Conservation (phyloP, 2,113 vertebrate genomes). For the Syngnathus floridae region DNA sequence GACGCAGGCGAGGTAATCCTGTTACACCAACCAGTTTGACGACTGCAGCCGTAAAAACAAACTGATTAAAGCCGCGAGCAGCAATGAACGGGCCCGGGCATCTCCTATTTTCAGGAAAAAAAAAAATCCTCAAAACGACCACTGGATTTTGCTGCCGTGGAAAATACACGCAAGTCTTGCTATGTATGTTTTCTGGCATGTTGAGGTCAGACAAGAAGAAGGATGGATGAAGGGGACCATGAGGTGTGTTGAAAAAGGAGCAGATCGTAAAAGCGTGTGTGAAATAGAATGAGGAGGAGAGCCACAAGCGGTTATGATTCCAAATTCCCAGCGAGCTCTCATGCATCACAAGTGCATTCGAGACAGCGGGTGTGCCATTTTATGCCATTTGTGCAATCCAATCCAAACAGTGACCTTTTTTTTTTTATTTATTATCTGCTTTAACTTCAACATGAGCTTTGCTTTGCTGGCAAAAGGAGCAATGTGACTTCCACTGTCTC, state of each 20-base stretch:
- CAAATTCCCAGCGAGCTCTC: not conserved
- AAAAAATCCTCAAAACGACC: too few relatives aligned
- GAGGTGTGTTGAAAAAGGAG: constrained; percentile 4
- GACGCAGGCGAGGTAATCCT: constrained; percentile 2
- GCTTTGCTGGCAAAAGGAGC: not conserved
- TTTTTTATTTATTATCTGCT: not conserved
- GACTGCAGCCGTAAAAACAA: not conserved
- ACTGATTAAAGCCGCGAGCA: not conserved
- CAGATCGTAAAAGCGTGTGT: constrained; percentile 15
- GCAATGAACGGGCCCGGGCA: not conserved
- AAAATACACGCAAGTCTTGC: too few relatives aligned
- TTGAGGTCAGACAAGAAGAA: not conserved
- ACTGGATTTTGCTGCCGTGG: too few relatives aligned
- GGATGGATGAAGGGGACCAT: not conserved
- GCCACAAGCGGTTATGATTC: not conserved
- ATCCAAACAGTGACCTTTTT: not conserved
- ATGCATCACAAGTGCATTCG: not conserved
- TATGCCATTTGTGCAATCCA: not conserved
- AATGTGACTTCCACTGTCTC: not conserved
- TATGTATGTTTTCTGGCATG: too few relatives aligned
- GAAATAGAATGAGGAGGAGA: constrained; percentile 13
- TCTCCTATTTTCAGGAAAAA: not conserved
- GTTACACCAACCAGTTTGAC: constrained; percentile 4
- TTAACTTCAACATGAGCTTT: not conserved
- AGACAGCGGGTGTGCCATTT: not conserved